Percentiles rank a stretch among this genome's conserved stretches.
These are phyloP conservation scores for Ypsolopha sequella DNA, from an alignment of 2,888 invertebrate genomes.

Conservation along the genomic window DNA sequence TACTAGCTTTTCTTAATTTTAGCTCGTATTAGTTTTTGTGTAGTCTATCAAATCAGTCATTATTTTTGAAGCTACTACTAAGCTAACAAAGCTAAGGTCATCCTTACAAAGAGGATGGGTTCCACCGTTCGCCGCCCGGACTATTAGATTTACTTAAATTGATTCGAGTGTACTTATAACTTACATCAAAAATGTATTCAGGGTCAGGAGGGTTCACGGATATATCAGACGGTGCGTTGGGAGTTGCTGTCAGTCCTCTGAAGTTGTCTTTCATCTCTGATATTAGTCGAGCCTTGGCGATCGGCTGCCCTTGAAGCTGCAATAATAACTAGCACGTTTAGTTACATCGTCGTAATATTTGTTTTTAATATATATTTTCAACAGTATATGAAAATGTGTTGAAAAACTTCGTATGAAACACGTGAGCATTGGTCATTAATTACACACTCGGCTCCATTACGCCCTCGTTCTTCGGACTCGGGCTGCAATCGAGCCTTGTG, in stretches of 20 bases:
- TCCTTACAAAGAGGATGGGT: too few relatives aligned
- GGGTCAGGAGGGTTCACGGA: slow-evolving; percentile 42
- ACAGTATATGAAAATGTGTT: too few relatives aligned
- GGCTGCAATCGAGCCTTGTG: too few relatives aligned
- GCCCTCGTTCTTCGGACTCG: too few relatives aligned
- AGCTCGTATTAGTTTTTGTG: background rate
- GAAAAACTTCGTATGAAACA: too few relatives aligned
- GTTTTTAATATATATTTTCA: too few relatives aligned
- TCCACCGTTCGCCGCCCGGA: too few relatives aligned
- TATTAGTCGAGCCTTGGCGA: slow-evolving; percentile 33
- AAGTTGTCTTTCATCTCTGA: slow-evolving; percentile 58
- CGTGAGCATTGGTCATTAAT: too few relatives aligned
- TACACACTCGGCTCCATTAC: too few relatives aligned
- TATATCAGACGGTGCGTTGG: slow-evolving; percentile 38
- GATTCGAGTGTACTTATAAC: slow-evolving; percentile 11
- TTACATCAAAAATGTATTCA: slow-evolving; percentile 54
- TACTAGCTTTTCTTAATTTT: background rate
- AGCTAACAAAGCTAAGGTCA: too few relatives aligned
- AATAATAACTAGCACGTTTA: slow-evolving; percentile 12
- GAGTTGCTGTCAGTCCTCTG: slow-evolving; percentile 30
- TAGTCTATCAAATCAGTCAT: background rate
- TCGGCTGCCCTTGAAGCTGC: slow-evolving; percentile 41
- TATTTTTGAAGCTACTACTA: background rate
- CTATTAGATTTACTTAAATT: too few relatives aligned
- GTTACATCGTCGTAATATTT: background rate